Base-by-base conservation (phyloP, 2,888 invertebrate species). In the Acronicta leporina region DNA sequence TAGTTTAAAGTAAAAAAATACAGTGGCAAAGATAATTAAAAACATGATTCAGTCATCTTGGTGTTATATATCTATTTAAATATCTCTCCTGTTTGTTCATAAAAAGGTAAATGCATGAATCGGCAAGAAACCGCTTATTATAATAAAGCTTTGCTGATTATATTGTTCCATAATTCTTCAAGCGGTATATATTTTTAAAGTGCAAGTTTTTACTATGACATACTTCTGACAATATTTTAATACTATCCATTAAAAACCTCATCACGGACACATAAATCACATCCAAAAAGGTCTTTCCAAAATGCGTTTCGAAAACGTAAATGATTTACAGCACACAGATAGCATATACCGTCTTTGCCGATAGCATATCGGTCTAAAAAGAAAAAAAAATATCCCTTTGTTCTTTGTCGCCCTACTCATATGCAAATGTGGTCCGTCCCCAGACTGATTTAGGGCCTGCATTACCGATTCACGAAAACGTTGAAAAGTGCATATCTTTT, bases 381-480 rank as follows among this genome's bases (percentile, higher is more conserved):
- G 63, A 75, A 77, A 70, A 75, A 77, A 74, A 80, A 79, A 77
- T 57, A 63, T 69, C 74, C 89, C 91, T 92, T 94, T 94, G 93
- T 94, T 92, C 93, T 90, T 92, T 90, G 90, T 92, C 92, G 91
- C 92, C 89, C 88, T 85, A 87, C 85, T 88, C 88, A 85, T 89
- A 94, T 94, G 94, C 88, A 94, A 94, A 94, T 93, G 84, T 75
- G 79, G 80, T 68, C 76, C 80, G 83, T 79, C 85, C 81, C 78
- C 60, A 71, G 79, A 60, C 83, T 92, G 93, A 93, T 94, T 93
- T 94, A 93, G 85, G 78, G 82, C 79, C 81, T 82, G 82, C 86
- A 88, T 88, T 89, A 87, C 80, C 66, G 85, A 90, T 90, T 86
- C 87, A 83, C 84, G 76, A 87, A 91, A 88, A 87, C 78, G 82